Conservation (phyloP, 2,797 vertebrate genomes). For the Masticophis lateralis region DNA sequence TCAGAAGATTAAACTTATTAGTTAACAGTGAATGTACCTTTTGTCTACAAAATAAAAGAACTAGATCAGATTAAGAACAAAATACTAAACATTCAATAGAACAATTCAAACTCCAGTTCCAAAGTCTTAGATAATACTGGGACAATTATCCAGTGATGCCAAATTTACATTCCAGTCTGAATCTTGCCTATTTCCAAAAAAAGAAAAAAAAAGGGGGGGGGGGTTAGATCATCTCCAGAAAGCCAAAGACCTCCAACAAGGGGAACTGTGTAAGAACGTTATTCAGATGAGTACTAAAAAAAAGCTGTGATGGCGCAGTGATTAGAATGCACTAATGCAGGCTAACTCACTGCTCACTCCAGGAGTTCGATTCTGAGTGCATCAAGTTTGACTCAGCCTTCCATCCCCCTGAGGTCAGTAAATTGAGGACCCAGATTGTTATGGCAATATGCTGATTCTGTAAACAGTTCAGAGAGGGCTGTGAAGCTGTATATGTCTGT, state of each 20-base stretch:
- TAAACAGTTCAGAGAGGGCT: too few relatives aligned
- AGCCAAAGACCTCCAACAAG: neutral
- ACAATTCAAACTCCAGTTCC: neutral
- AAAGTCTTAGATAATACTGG: neutral
- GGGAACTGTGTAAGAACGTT: neutral
- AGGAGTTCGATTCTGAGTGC: too few relatives aligned
- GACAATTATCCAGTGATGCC: neutral
- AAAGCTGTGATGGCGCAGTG: too few relatives aligned
- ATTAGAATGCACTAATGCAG: too few relatives aligned
- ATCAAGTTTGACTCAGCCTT: too few relatives aligned
- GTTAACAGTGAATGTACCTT: neutral
- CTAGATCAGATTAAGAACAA: neutral
- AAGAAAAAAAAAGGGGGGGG: neutral
- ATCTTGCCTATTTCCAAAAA: neutral
- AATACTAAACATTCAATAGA: neutral
- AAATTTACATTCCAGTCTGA: neutral
- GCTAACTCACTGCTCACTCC: too few relatives aligned
- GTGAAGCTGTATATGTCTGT: too few relatives aligned
- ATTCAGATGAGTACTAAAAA: neutral
- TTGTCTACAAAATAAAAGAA: neutral
- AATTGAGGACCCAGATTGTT: too few relatives aligned
- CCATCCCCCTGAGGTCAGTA: too few relatives aligned
- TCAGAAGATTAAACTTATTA: neutral
- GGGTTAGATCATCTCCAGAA: neutral
- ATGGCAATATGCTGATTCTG: too few relatives aligned